phyloP scores from a whole-genome alignment of 2,888 invertebrate species.

The Xestoiulus laeticollis region DNA sequence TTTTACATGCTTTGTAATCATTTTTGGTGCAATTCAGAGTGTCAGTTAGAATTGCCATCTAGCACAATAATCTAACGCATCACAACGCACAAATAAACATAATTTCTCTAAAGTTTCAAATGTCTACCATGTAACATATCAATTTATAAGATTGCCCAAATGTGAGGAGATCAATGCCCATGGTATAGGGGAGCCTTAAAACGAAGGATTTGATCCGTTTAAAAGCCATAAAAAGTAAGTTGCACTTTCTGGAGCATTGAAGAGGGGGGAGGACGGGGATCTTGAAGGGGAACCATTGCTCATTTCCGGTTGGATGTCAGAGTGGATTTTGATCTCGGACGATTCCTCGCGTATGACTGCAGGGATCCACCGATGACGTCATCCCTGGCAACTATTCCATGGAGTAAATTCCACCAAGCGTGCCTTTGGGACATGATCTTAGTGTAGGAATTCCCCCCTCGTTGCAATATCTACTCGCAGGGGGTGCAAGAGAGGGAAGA shows the following conservation, averaged over 20 bases:
- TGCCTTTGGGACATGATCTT: neutral
- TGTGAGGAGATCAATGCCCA: neutral
- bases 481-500: slow-evolving; percentile 13
- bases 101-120: too few relatives aligned
- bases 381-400: neutral
- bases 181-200: neutral
- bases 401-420: neutral
- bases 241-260: neutral
- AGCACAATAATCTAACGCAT: too few relatives aligned
- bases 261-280: neutral
- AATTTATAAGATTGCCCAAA: neutral
- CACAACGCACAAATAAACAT: too few relatives aligned
- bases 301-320: slow-evolving; percentile 2
- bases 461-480: neutral
- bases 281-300: neutral
- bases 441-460: neutral
- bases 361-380: slow-evolving; percentile 3
- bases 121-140: neutral
- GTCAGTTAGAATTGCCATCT: too few relatives aligned
- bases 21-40: too few relatives aligned
- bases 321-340: slow-evolving; percentile 32
- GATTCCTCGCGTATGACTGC: neutral
- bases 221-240: neutral
- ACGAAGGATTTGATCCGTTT: neutral
- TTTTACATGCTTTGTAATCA: too few relatives aligned